Evolutionary conservation across 1,140 invertebrate genomes (phyloP), one percentile per base, ranked within the genome.

Genomic region (Polypedilum pembai): DNA sequence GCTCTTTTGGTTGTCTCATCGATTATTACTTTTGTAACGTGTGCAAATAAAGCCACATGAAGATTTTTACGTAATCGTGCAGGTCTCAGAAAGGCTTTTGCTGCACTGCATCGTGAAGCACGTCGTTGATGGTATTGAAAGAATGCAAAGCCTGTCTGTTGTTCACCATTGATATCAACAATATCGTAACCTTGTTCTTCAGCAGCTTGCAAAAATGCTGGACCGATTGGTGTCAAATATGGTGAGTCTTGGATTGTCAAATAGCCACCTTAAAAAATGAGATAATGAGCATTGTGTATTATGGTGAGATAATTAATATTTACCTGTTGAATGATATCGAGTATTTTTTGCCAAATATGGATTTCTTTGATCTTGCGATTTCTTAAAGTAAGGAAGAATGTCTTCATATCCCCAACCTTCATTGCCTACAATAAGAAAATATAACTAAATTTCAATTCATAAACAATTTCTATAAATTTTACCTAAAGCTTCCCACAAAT

Each of bases 111-210:
- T 45, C 93, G 84, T 0, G 90, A 85, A 0, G 90, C 93, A 56
- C 91, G 83, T 73, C 92, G 83, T 88, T 94, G 94, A 3, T 92
- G 94, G 78, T 87, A 92, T 80, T 95, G 93, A 74, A 88, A 92
- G 75, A 92, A 87, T 0, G 88, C 88, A 78, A 92, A 94, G 5
- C 93, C 92, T 0, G 92, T 93, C 79, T 94, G 92, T 77, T 91
- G 86, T 0, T 88, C 87, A 7, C 94, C 89, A 81, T 94, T 93
- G 73, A 93, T 83, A 80, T 91, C 89, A 0, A 89, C 78, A 7
- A 93, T 88, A 69, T 93, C 91, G 82, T 94, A 94, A 63, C 94
- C 95, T 88, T 95, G 93, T 80, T 97, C 93, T 80, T 92, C 86
- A 41, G 92, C 94, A 0, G 94, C 94, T 85, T 96, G 91, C 0